Base-by-base conservation (phyloP, 2,113 vertebrate species). In the Pithys albifrons region DNA sequence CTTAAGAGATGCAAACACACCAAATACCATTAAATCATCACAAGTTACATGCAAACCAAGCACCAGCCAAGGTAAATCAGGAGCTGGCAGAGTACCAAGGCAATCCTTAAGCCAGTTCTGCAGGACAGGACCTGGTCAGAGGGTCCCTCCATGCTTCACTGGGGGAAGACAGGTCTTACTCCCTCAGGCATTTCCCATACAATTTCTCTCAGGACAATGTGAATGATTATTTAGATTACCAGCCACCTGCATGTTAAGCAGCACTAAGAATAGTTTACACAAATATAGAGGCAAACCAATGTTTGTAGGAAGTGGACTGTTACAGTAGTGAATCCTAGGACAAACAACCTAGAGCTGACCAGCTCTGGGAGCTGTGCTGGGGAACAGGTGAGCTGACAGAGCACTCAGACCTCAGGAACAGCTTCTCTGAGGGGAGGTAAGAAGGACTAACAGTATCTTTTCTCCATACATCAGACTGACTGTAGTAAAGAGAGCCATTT, bases 101-200 rank as follows among this genome's bases (percentile, higher is more conserved):
- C 24, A 77, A 65, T 35, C n/a, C 24, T 14, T n/a, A 39, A 88
- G 15, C 6, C 10, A 8, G 4, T 19, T 57, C 25, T 28, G 7
- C 20, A 39, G 37, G 7, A 27, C 0, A 1, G 23, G 23, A 78
- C 12, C 17, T 19, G 8, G 11, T 11, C 57, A 66, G 25, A 72
- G 51, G 2, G 5, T 37, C 25, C 3, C 8, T 14, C 22, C 0
- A 0, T 9, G 14, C 17, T 77, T 72, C 62, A 46, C 16, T n/a
- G 5, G 4, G 7, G 4, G 4, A 61, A 81, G 29, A n/a, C 14
- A 67, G 6, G 12, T 41, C 48, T 81, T 73, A 45, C 8, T 78
- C 29, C 24, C 35, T 41, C 41, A 37, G 8, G 7, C 2, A 24
- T 41, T 87, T 75, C 45, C 22, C 14, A 71, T 10, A 18, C 43